Conservation (phyloP, 2,797 vertebrate genomes). For the Xyrichtys novacula region DNA sequence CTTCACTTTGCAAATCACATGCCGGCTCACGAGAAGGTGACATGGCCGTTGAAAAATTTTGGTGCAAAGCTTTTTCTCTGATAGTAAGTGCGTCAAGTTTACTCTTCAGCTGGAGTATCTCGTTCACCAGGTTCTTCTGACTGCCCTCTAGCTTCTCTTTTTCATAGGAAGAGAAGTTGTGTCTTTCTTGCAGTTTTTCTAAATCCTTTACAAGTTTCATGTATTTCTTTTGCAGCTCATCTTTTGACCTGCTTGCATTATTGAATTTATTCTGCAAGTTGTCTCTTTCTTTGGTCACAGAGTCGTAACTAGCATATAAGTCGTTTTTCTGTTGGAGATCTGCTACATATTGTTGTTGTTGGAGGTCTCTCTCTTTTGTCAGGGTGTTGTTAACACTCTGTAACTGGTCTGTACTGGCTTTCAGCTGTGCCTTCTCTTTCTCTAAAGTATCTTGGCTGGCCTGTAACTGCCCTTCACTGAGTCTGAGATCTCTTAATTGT, state of each 20-base stretch:
- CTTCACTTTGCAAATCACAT: neutral
- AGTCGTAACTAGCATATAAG: constrained; percentile 19
- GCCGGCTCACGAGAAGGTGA: neutral
- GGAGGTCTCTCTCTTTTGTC: neutral
- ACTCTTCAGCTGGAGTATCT: constrained; percentile 35
- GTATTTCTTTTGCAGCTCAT: constrained; percentile 55
- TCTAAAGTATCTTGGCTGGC: constrained; percentile 15
- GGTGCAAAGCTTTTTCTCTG: constrained; percentile 19
- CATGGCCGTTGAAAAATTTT: neutral
- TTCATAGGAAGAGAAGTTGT: constrained; percentile 50
- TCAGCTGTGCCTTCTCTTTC: constrained; percentile 39
- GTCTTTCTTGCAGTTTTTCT: constrained; percentile 54
- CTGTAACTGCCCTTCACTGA: constrained; percentile 34
- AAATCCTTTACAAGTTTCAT: constrained; percentile 47
- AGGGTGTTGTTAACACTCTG: constrained; percentile 17
- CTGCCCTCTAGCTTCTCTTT: constrained; percentile 47
- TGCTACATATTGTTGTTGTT: constrained; percentile 20
- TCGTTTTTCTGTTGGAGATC: constrained; percentile 22
- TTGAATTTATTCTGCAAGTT: constrained; percentile 68
- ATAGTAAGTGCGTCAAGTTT: constrained; percentile 8
- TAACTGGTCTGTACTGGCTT: constrained; percentile 7
- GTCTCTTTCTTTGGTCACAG: constrained; percentile 52
- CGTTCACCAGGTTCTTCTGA: constrained; percentile 51
- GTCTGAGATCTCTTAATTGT: neutral
- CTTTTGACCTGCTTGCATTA: constrained; percentile 53